phyloP scores from a whole-genome alignment of 2,888 invertebrate species.

The Apocheima hispidaria region DNA sequence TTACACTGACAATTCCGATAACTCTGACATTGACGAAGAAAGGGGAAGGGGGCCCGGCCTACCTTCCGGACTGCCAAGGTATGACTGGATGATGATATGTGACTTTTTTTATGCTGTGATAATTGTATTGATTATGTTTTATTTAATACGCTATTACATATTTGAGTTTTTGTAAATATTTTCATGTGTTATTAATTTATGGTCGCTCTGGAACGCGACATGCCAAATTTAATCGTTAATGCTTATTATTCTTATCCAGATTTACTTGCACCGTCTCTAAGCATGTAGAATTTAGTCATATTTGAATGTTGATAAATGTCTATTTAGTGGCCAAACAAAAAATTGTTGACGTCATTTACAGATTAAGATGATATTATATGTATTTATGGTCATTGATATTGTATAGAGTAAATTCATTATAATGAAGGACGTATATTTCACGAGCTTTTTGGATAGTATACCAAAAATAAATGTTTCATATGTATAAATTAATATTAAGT shows the following conservation, averaged over 20 bases:
- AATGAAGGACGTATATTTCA: neutral
- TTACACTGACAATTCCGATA: neutral
- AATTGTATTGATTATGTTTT: conserved; percentile 67
- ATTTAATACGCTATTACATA: conserved; percentile 66
- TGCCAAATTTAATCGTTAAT: conserved; percentile 41
- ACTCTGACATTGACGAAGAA: too few species aligned
- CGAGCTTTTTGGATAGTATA: conserved; percentile 2
- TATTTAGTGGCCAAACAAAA: conserved; percentile 1
- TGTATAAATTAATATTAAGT: conserved; percentile 1
- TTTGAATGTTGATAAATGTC: neutral
- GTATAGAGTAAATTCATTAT: neutral
- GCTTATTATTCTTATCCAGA: conserved; percentile 21
- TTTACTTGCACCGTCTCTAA: neutral
- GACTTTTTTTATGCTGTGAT: conserved; percentile 73
- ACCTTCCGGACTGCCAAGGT: neutral
- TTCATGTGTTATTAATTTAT: conserved; percentile 50
- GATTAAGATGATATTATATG: too few species aligned
- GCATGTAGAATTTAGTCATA: neutral
- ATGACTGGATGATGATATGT: neutral
- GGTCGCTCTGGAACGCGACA: conserved; percentile 41
- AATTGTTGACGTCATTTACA: neutral
- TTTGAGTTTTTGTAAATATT: conserved; percentile 71
- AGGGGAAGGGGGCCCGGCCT: neutral
- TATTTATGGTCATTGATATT: neutral
- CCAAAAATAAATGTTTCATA: conserved; percentile 17